These are phyloP conservation scores for Phymatocera aterrima DNA, from an alignment of 2,888 invertebrate genomes.

Conservation along the genomic window DNA sequence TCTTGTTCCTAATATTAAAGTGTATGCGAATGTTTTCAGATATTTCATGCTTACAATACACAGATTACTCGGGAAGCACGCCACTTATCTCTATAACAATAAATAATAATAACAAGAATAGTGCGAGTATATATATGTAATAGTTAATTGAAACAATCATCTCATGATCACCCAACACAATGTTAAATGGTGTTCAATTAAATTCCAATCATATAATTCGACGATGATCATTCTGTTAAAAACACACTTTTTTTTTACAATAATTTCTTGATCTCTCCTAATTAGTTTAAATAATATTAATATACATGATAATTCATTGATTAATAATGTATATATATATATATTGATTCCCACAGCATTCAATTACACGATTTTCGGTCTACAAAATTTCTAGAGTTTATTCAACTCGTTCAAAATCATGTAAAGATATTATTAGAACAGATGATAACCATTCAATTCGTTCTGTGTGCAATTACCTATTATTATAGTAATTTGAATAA, in stretches of 20 bases:
- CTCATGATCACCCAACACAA: conserved; percentile 6
- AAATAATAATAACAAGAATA: conserved; percentile 39
- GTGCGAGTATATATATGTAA: neutral
- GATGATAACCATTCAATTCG: conserved; percentile 1
- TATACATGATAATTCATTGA: conserved; percentile 1
- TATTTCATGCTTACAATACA: conserved; percentile 35
- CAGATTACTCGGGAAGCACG: conserved; percentile 40
- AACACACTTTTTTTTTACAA: neutral
- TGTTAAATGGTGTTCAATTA: neutral
- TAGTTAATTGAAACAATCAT: conserved; percentile 1
- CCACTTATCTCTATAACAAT: conserved; percentile 36
- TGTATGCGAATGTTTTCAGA: conserved; percentile 37
- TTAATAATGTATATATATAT: neutral
- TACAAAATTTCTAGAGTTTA: neutral
- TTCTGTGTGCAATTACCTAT: neutral
- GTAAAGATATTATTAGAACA: neutral
- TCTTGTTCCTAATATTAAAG: conserved; percentile 12
- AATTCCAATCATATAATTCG: neutral
- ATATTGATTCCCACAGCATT: conserved; percentile 6
- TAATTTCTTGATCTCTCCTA: neutral
- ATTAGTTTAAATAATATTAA: neutral
- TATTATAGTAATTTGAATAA: neutral
- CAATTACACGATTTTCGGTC: neutral
- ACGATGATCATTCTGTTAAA: neutral
- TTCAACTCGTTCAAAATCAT: neutral